phyloP scores from a whole-genome alignment of 1,140 invertebrate genomes.

The Apis florea region DNA sequence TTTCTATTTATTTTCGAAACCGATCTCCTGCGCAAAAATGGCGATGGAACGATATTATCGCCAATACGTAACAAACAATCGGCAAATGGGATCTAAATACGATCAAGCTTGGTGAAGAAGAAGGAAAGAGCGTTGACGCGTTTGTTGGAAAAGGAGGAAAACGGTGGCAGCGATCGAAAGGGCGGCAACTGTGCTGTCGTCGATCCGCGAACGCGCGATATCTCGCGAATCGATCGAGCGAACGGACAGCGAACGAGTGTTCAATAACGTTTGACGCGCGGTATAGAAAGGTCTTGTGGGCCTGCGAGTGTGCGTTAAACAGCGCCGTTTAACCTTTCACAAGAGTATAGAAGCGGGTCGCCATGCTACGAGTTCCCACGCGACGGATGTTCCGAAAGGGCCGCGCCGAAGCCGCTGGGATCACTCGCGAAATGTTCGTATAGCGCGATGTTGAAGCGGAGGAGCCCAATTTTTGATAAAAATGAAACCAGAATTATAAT shows the following conservation, averaged over 20 bases:
- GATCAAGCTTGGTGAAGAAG: neutral
- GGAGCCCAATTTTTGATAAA: too few species aligned
- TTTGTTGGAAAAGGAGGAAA: constrained; percentile 1
- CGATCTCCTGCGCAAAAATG: neutral
- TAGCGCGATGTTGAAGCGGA: too few species aligned
- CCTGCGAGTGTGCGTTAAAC: constrained; percentile 67
- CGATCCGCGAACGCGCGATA: constrained; percentile 52
- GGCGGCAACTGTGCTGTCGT: constrained; percentile 2
- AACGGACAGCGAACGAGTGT: constrained; percentile 48
- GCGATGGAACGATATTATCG: neutral
- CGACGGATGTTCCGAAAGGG: constrained; percentile 58
- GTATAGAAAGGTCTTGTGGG: constrained; percentile 62
- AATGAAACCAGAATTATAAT: too few species aligned
- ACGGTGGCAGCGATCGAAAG: constrained; percentile 10
- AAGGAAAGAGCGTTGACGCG: neutral
- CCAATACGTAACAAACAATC: neutral
- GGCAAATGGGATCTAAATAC: neutral
- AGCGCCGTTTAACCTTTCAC: constrained; percentile 71
- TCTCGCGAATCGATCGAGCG: constrained; percentile 54
- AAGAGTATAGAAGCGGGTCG: constrained; percentile 64
- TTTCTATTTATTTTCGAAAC: too few species aligned
- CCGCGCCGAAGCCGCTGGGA: neutral
- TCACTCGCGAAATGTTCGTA: too few species aligned
- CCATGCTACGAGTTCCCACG: constrained; percentile 67
- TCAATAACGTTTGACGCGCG: constrained; percentile 61